A percentile compares a stretch with the other conserved stretches of the same genome.
These are phyloP conservation scores for Centropristis striata DNA, from an alignment of 2,113 vertebrate species.

Conservation along the genomic window DNA sequence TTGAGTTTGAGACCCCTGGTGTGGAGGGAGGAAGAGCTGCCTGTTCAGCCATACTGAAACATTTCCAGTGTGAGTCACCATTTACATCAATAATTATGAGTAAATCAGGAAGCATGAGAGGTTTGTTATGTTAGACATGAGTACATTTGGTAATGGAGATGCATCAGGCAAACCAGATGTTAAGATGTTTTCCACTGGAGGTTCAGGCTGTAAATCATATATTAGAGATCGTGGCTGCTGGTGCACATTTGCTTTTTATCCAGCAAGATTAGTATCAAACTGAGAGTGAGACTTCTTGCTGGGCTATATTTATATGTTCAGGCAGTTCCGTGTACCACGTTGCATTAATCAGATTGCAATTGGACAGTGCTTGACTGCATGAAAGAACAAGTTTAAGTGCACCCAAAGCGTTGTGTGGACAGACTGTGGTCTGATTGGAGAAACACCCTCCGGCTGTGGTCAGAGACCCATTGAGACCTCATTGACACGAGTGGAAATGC, in stretches of 20 bases:
- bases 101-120: neutral
- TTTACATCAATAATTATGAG: conserved; percentile 12
- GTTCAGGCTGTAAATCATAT: neutral
- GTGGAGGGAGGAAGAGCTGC: neutral
- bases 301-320: neutral
- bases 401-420: too few relatives aligned
- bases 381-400: too few relatives aligned
- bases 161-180: neutral
- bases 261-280: neutral
- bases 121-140: conserved; percentile 4
- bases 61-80: neutral
- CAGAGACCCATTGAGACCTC: too few relatives aligned
- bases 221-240: neutral
- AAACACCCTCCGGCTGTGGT: too few relatives aligned
- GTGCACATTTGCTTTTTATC: neutral
- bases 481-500: too few relatives aligned
- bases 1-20: too few relatives aligned
- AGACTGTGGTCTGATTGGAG: too few relatives aligned
- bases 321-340: too few relatives aligned
- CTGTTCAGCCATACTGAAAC: neutral
- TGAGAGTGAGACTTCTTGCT: too few relatives aligned
- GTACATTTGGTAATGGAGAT: neutral
- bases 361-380: too few relatives aligned
- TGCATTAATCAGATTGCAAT: too few relatives aligned
- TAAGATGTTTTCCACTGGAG: neutral